These are phyloP conservation scores for Aricia artaxerxes DNA, from an alignment of 2,888 invertebrate genomes.

Conservation along the genomic window DNA sequence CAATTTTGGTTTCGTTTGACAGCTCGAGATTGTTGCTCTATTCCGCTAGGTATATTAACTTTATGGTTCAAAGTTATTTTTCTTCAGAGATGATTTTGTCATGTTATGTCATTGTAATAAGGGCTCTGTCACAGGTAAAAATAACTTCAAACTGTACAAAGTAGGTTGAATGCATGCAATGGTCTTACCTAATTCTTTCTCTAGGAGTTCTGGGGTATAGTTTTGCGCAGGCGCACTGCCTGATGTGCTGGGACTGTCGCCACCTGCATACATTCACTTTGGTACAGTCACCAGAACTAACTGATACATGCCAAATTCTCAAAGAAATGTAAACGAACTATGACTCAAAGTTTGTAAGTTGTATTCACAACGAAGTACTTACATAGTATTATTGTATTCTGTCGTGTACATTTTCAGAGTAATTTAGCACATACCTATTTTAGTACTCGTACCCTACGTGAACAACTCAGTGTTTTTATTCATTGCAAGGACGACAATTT, in stretches of 20 bases:
- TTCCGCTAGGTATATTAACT: too few species aligned
- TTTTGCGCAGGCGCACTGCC: conserved; percentile 51
- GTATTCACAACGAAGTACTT: not conserved
- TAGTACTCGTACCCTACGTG: not conserved
- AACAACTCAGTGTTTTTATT: not conserved
- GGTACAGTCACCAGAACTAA: conserved; percentile 6
- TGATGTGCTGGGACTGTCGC: conserved; percentile 62
- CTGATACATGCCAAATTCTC: not conserved
- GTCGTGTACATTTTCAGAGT: not conserved
- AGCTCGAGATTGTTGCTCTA: too few species aligned
- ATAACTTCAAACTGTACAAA: not conserved
- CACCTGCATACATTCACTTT: conserved; percentile 56
- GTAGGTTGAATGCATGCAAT: conserved; percentile 15
- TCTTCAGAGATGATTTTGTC: not conserved
- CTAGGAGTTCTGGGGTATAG: conserved; percentile 58
- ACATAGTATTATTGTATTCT: not conserved
- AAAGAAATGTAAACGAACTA: not conserved
- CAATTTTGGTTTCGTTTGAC: too few species aligned
- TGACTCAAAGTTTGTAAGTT: not conserved
- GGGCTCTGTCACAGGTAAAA: not conserved
- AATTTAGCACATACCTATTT: not conserved
- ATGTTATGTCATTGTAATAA: not conserved
- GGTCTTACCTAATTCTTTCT: conserved; percentile 71
- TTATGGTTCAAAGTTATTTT: not conserved
- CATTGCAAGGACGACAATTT: not conserved